Evolutionary conservation across 2,888 invertebrate genomes (phyloP), one percentile per base, ranked within the genome.

Genomic region (Acronicta aceris): DNA sequence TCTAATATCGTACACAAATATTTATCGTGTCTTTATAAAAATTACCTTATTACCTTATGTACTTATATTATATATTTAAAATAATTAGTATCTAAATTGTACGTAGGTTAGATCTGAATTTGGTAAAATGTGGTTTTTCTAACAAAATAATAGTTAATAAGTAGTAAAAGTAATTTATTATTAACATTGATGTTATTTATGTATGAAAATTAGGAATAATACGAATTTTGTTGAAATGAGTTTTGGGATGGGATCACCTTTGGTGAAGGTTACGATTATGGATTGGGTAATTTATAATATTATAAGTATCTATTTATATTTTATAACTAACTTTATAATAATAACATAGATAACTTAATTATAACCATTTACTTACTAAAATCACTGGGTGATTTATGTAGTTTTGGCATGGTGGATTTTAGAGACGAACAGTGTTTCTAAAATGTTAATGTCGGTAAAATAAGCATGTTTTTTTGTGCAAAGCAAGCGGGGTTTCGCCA

Each of bases 61-160:
- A 36, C 13, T 33, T 6, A 1, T 33, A 33, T 12, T 33, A 33
- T 36, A n/a, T 38, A 38, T 6, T n/a, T 6, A n/a, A n/a, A 38
- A n/a, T 1, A n/a, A 53, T 45, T 13, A 58, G 12, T 50, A n/a
- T n/a, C n/a, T n/a, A 15, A 40, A 16, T 47, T 64, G 55, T 71
- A 66, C 15, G n/a, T 74, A 69, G 65, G 25, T 43, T 74, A 65
- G 65, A 30, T 65, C 41, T 65, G 59, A 36, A 61, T 69, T 69
- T 62, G 51, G 36, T 40, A 17, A 57, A 46, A 52, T 49, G 43
- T 58, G 43, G 59, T 65, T 69, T 45, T 71, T n/a, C 65, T 76
- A 80, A 81, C 71, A 66, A 51, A 36, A 30, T 30, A 42, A 45
- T 69, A 76, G 58, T 52, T 47, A 6, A 58, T 67, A 78, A 65